These are phyloP conservation scores for Melanotaenia duboulayi DNA, from an alignment of 2,113 vertebrate genomes.

Conservation along the genomic window DNA sequence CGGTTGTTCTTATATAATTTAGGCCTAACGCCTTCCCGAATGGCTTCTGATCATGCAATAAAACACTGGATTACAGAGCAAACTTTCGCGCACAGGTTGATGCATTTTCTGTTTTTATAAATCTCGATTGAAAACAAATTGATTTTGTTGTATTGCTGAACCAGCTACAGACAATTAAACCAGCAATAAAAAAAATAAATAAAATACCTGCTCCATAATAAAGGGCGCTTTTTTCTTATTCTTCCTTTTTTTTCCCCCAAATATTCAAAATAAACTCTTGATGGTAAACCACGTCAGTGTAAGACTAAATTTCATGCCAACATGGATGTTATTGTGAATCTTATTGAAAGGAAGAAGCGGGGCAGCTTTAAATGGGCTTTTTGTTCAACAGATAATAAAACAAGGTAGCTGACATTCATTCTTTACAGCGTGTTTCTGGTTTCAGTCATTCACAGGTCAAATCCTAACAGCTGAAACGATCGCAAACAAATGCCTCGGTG, in stretches of 20 bases:
- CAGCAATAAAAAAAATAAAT: not conserved
- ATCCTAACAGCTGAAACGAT: conserved; percentile 28
- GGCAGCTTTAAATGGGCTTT: conserved; percentile 1
- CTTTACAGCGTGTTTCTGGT: conserved; percentile 10
- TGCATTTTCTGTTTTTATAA: too few relatives aligned
- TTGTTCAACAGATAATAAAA: conserved; percentile 37
- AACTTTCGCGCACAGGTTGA: too few relatives aligned
- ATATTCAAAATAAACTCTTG: too few relatives aligned
- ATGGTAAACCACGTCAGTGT: too few relatives aligned
- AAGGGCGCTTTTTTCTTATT: too few relatives aligned
- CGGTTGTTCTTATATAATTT: not conserved
- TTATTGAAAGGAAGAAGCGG: conserved; percentile 6
- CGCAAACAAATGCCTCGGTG: conserved; percentile 52
- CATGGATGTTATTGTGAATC: conserved; percentile 13
- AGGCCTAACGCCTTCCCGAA: not conserved
- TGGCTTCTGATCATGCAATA: not conserved
- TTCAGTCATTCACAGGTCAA: conserved; percentile 49
- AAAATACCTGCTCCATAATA: too few relatives aligned
- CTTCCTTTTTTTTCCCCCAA: too few relatives aligned
- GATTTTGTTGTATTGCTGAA: not conserved
- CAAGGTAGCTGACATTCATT: conserved; percentile 32
- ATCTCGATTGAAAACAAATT: too few relatives aligned
- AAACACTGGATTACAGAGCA: too few relatives aligned
- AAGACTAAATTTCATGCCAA: conserved; percentile 5
- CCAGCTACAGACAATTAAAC: not conserved